Conservation (phyloP, 2,888 invertebrate genomes). For the Megastigmus dorsalis region DNA sequence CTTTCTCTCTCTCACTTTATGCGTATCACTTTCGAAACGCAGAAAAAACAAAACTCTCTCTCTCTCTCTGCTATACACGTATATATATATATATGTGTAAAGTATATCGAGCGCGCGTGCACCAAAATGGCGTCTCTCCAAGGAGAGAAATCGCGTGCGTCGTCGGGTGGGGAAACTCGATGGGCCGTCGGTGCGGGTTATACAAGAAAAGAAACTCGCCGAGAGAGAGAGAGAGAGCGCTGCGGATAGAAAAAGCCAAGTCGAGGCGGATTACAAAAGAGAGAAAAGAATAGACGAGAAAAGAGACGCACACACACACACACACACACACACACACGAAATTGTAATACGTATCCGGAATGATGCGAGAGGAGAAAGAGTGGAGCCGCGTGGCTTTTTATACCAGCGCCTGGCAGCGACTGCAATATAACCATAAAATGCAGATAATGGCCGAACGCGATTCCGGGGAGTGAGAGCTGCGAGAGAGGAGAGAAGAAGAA, state of each 20-base stretch:
- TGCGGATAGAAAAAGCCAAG: neutral
- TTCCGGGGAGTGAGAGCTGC: conserved; percentile 25
- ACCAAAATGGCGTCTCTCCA: too few relatives aligned
- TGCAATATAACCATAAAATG: conserved; percentile 74
- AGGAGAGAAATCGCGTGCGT: too few relatives aligned
- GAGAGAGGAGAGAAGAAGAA: conserved; percentile 3
- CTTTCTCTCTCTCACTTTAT: too few relatives aligned
- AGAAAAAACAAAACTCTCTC: too few relatives aligned
- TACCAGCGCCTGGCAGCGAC: conserved; percentile 60
- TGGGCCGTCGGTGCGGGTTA: neutral
- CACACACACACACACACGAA: conserved; percentile 61
- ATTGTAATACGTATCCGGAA: conserved; percentile 68
- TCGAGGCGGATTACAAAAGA: conserved; percentile 2
- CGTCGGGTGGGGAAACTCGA: neutral
- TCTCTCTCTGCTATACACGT: too few relatives aligned
- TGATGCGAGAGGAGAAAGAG: conserved; percentile 57
- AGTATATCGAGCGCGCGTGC: too few relatives aligned
- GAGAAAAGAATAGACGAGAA: neutral
- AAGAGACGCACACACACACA: conserved; percentile 41
- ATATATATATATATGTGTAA: too few relatives aligned
- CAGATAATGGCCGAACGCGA: conserved; percentile 69
- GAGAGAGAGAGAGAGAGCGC: too few relatives aligned
- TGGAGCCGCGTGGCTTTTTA: conserved; percentile 61
- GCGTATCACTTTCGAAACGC: too few relatives aligned
- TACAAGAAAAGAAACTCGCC: conserved; percentile 8